Base-by-base conservation (phyloP, 2,113 vertebrate genomes). In the Callipepla squamata region DNA sequence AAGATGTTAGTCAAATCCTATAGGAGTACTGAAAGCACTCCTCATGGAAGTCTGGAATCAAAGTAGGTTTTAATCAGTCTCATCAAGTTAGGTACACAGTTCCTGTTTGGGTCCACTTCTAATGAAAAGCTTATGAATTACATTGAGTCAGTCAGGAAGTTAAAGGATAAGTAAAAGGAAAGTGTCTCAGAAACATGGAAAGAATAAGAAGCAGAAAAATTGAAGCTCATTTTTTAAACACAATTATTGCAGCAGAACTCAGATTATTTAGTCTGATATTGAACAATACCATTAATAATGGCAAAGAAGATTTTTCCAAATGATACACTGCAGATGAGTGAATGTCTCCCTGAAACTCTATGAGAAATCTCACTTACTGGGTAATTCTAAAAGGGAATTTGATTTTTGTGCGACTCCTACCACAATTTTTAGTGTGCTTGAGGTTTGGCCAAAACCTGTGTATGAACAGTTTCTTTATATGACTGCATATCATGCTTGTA, bases 1-100 rank as follows among this genome's bases (percentile, higher is more conserved):
- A 88, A 96, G 94, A 83, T 96, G 96, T 95, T 94, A 95, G 61
- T 94, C 79, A 91, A 93, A 96, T 94, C 94, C 93, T 92, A 19
- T 28, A 96, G 93, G 96, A 96, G 65, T 79, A 87, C 85, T 93
- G 91, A 95, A 88, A 95, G 76, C 91, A 67, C 88, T 94, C 85
- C 87, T 94, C 69, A 78, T 90, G 91, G 82, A 94, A 94, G 91
- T 75, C 73, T 94, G 80, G 82, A 91, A 96, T 94, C 87, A 95
- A 92, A 96, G 76, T 95, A 91, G 61, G 89, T 96, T 96, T 96
- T 94, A 93, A 95, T 96, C 85, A 89, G 93, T 94, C 92, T 86
- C 87, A 36, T 68, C 76, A 78, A 51, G 79, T 88, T 91, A 82
- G 68, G 92, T 65, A 34, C 7, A 1, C 36, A 21, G 42, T 55